These are phyloP conservation scores for Brachypterus glaber DNA, from an alignment of 2,888 invertebrate genomes.

Conservation along the genomic window DNA sequence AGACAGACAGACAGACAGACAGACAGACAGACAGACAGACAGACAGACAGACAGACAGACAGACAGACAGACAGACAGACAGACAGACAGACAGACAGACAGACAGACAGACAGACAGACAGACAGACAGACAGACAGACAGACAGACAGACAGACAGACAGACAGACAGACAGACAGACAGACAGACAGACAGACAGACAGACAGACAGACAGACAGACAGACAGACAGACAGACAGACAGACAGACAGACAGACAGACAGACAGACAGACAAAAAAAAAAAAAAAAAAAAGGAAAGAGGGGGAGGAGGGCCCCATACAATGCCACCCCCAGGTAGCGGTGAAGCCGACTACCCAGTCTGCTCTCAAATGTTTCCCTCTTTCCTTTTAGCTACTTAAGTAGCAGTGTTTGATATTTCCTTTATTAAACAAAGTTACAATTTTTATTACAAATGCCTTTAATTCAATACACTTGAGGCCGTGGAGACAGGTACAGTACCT, in stretches of 20 bases:
- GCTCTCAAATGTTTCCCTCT: no score
- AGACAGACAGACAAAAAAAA: conserved; percentile 2
- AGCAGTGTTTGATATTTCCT: no score
- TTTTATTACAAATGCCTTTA: no score
- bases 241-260: conserved; percentile 2
- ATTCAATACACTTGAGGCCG: no score
- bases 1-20: conserved; percentile 2
- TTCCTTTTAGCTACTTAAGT: no score
- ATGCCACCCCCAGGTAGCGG: no score
- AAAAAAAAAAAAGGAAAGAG: no score
- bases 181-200: conserved; percentile 2
- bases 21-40: conserved; percentile 2
- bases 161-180: conserved; percentile 2
- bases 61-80: conserved; percentile 2
- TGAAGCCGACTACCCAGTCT: no score
- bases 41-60: conserved; percentile 2
- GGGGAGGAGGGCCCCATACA: no score
- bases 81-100: conserved; percentile 2
- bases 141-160: conserved; percentile 2
- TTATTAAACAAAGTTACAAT: no score
- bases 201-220: conserved; percentile 2
- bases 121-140: conserved; percentile 2
- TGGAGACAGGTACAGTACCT: no score
- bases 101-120: conserved; percentile 2
- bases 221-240: conserved; percentile 2